These are phyloP conservation scores for Andrena cerasifolii DNA, from an alignment of 1,140 invertebrate species.

Conservation along the genomic window DNA sequence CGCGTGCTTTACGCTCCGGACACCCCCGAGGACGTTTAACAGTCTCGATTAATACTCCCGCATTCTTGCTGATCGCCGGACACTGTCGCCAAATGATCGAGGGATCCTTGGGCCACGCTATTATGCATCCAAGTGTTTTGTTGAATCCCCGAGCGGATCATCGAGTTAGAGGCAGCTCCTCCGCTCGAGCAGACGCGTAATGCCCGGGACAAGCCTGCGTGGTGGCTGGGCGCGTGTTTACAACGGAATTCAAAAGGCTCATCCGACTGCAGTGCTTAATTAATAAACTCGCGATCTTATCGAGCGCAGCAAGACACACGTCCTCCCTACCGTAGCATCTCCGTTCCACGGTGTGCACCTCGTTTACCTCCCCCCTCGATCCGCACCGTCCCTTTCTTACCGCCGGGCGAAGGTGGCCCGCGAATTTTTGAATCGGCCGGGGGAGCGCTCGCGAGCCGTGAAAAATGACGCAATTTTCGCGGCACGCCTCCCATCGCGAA, in stretches of 20 bases:
- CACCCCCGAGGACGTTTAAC: not conserved
- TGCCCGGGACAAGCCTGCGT: constrained; percentile 22
- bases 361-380: not conserved
- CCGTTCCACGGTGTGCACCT: not conserved
- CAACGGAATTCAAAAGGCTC: constrained; percentile 49
- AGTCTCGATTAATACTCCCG: not conserved
- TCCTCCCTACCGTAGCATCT: constrained; percentile 34
- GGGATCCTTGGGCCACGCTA: not conserved
- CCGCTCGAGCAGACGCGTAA: not conserved
- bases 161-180: constrained; percentile 24
- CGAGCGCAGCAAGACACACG: constrained; percentile 62
- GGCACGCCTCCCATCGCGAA: constrained; percentile 66
- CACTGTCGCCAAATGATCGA: not conserved
- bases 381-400: constrained; percentile 15
- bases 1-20: not conserved
- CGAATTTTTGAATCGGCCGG: constrained; percentile 63
- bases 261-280: constrained; percentile 57
- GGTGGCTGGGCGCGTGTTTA: constrained; percentile 41
- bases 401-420: constrained; percentile 33
- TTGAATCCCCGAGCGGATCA: constrained; percentile 6
- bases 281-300: constrained; percentile 71
- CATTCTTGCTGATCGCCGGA: not conserved
- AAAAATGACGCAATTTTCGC: constrained; percentile 71
- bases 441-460: constrained; percentile 50
- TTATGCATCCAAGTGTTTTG: not conserved